phyloP scores from a whole-genome alignment of 2,888 invertebrate species.

The Perizoma flavofasciatum region DNA sequence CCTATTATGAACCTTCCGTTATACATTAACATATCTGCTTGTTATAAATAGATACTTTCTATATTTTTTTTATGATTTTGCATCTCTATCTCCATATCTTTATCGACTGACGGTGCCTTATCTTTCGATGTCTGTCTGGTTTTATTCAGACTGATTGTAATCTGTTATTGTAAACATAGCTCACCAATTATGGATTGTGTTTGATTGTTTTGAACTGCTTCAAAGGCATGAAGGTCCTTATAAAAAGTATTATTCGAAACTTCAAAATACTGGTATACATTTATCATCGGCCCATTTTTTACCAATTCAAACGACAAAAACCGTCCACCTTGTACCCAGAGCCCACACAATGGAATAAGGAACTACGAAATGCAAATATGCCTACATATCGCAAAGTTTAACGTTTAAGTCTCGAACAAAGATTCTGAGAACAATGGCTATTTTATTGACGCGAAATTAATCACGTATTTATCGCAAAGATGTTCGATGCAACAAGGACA shows the following conservation, averaged over 20 bases:
- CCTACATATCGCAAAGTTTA: slow-evolving; percentile 36
- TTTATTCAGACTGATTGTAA: not conserved
- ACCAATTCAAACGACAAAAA: slow-evolving; percentile 17
- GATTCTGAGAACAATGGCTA: slow-evolving; percentile 27
- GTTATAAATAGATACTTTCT: slow-evolving; percentile 13
- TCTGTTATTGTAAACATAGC: too few relatives aligned
- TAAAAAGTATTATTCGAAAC: not conserved
- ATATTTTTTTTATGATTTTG: not conserved
- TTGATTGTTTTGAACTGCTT: not conserved
- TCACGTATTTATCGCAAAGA: slow-evolving; percentile 36
- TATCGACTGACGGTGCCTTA: not conserved
- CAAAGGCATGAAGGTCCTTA: not conserved
- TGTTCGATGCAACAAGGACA: slow-evolving; percentile 31
- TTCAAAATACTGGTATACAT: not conserved
- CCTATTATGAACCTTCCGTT: slow-evolving; percentile 15
- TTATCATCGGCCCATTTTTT: not conserved
- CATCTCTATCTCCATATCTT: not conserved
- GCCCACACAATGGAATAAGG: slow-evolving; percentile 40
- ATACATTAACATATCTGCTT: slow-evolving; percentile 26
- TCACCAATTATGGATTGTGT: not conserved
- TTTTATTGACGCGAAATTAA: slow-evolving; percentile 33
- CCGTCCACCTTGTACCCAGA: slow-evolving; percentile 26
- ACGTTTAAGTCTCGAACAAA: slow-evolving; percentile 36
- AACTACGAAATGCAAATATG: slow-evolving; percentile 40
- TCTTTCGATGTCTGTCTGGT: not conserved